Evolutionary conservation across 2,113 vertebrate species (phyloP).

Genomic region (Stegostoma tigrinum): DNA sequence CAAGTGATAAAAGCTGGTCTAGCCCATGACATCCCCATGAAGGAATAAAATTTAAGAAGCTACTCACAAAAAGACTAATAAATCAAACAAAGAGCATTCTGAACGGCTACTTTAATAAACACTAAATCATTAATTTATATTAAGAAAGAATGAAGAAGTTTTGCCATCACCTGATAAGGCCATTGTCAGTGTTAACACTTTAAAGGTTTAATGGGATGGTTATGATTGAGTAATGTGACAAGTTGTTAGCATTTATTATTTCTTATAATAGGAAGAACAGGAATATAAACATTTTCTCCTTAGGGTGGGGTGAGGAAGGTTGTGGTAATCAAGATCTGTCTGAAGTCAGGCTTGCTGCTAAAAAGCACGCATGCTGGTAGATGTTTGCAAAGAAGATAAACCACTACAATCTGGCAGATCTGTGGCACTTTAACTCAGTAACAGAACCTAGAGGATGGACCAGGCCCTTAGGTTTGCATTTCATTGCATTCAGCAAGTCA

Average conservation of each 20-base stretch:
- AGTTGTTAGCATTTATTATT: neutral
- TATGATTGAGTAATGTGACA: no score
- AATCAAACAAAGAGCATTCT: constrained; percentile 9
- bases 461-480: neutral
- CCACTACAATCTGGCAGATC: neutral
- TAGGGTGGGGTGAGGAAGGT: neutral
- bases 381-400: neutral
- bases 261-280: neutral
- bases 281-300: neutral
- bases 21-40: no score
- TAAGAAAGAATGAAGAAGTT: neutral
- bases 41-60: no score
- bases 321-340: neutral
- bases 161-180: neutral
- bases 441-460: neutral
- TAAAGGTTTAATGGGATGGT: neutral
- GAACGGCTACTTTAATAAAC: neutral
- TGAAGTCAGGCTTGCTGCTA: neutral
- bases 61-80: neutral
- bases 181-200: neutral
- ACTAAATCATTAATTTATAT: neutral
- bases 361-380: neutral
- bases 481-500: neutral
- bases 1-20: no score
- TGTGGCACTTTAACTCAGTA: neutral